Evolutionary conservation across 2,113 vertebrate genomes (phyloP).

Genomic region (Nothocercus julius): DNA sequence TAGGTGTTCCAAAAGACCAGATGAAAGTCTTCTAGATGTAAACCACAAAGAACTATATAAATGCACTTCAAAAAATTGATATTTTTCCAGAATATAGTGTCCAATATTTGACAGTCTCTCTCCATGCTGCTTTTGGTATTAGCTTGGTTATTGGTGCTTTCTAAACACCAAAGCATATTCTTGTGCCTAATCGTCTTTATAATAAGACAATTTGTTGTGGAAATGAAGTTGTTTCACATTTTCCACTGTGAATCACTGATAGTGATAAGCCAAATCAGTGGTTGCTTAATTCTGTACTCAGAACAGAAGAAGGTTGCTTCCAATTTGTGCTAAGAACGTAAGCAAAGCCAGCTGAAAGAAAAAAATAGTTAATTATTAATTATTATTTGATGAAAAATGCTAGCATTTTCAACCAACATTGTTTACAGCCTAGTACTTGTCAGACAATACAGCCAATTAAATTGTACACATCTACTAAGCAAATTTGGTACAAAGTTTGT

Average conservation of each 20-base stretch:
- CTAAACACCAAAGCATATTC: not conserved
- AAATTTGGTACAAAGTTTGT: not conserved
- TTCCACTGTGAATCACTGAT: not conserved
- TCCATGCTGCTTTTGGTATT: not conserved
- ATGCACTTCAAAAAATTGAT: accelerated
- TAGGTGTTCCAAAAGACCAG: not conserved
- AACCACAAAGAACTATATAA: not conserved
- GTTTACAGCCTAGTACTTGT: not conserved
- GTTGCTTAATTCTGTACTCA: not conserved
- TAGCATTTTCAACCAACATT: not conserved
- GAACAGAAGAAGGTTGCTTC: not conserved
- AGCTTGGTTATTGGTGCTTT: not conserved
- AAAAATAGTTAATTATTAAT: not conserved
- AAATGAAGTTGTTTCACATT: not conserved
- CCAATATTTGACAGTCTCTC: not conserved
- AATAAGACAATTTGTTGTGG: not conserved
- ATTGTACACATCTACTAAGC: not conserved
- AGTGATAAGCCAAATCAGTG: not conserved
- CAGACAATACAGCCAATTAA: not conserved
- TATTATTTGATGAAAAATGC: not conserved
- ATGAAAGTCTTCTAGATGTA: not conserved
- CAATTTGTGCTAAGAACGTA: not conserved
- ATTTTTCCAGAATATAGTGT: not conserved
- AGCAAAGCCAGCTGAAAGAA: not conserved
- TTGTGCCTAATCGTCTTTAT: not conserved